These are phyloP conservation scores for Sebastolobus alascanus DNA, from an alignment of 2,797 vertebrate genomes.

Conservation along the genomic window DNA sequence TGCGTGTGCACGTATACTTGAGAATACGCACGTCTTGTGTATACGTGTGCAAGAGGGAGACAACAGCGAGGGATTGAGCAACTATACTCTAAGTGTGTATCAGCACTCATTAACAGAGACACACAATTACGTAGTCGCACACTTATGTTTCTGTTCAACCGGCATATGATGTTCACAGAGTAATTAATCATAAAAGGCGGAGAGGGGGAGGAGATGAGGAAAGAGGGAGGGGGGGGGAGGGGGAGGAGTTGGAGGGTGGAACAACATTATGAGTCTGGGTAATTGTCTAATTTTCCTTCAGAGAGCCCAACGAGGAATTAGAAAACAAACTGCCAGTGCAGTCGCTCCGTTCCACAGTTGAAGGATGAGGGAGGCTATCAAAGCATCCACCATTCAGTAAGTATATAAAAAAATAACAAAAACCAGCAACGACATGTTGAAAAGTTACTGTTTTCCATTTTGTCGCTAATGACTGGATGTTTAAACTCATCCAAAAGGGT, in stretches of 20 bases:
- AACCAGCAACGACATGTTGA: neutral
- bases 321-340: slow-evolving; percentile 70
- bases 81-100: slow-evolving; percentile 68
- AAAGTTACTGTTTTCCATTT: slow-evolving; percentile 11
- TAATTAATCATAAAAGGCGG: slow-evolving; percentile 84
- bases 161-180: slow-evolving; percentile 84
- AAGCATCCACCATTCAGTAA: slow-evolving; percentile 28
- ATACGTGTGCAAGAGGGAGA: slow-evolving; percentile 30
- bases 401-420: slow-evolving; percentile 13
- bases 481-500: neutral
- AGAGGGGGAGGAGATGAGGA: slow-evolving; percentile 73
- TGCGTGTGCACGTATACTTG: slow-evolving; percentile 23
- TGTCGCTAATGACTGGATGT: neutral
- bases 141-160: slow-evolving; percentile 83
- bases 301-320: slow-evolving; percentile 77
- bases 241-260: slow-evolving; percentile 50
- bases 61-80: slow-evolving; percentile 61
- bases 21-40: slow-evolving; percentile 43
- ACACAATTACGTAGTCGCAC: slow-evolving; percentile 78
- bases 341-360: slow-evolving; percentile 31
- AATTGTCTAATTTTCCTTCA: slow-evolving; percentile 86
- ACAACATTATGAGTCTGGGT: slow-evolving; percentile 84
- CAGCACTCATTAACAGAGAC: slow-evolving; percentile 84
- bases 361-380: slow-evolving; percentile 43
- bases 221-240: neutral